These are phyloP conservation scores for Zaprionus ornatus DNA, from an alignment of 1,140 invertebrate species.

Conservation along the genomic window DNA sequence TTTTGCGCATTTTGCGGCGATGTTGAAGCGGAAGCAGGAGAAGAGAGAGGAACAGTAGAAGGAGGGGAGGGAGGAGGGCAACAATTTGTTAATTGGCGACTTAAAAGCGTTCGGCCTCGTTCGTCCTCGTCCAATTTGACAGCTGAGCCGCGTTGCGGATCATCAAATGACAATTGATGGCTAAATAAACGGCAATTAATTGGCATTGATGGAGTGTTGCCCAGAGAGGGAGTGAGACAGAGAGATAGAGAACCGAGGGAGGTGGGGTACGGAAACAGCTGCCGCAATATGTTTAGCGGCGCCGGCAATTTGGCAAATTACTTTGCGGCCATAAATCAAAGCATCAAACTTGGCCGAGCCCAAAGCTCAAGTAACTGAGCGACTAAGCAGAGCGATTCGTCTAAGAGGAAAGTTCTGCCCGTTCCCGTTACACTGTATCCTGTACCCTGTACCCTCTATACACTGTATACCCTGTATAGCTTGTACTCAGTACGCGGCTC, in stretches of 20 bases:
- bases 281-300: background rate
- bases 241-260: background rate
- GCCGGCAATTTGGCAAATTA: conserved; percentile 56
- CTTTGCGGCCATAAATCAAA: conserved; percentile 71
- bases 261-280: background rate
- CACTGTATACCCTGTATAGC: background rate
- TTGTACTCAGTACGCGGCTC: background rate
- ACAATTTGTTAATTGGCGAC: conserved; percentile 48
- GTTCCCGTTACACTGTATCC: background rate
- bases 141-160: conserved; percentile 30
- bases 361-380: conserved; percentile 15
- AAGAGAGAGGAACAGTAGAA: rapidly evolving
- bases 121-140: conserved; percentile 28
- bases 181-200: conserved; percentile 71
- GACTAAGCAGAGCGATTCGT: conserved; percentile 41
- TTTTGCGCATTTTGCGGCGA: background rate
- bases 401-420: conserved; percentile 5
- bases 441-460: background rate
- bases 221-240: background rate
- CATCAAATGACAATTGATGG: conserved; percentile 66
- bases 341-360: conserved; percentile 32
- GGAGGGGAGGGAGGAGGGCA: background rate
- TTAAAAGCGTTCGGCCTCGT: conserved; percentile 20
- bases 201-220: conserved; percentile 67
- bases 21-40: background rate